These are phyloP conservation scores for Cygnus olor DNA, from an alignment of 2,797 vertebrate species.

Conservation along the genomic window DNA sequence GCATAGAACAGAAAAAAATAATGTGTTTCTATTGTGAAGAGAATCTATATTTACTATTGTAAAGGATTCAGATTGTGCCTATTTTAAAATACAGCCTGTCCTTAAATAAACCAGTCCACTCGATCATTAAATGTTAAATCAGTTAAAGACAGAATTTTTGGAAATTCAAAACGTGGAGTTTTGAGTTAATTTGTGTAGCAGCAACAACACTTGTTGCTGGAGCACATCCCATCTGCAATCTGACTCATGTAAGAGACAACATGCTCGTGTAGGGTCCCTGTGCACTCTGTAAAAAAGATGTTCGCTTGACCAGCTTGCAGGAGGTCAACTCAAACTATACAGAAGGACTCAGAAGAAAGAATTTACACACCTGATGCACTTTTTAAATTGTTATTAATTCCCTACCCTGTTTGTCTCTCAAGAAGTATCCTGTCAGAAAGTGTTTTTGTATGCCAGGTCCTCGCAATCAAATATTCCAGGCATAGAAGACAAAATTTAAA, in stretches of 20 bases:
- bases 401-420: neutral
- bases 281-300: neutral
- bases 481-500: neutral
- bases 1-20: neutral
- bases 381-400: neutral
- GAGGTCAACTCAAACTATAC: neutral
- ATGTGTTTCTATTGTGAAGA: neutral
- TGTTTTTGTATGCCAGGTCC: too few species aligned
- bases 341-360: neutral
- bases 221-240: neutral
- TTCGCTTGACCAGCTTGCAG: neutral
- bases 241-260: fast-evolving
- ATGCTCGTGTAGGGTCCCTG: fast-evolving
- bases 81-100: neutral
- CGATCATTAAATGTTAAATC: neutral
- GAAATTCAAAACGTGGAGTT: neutral
- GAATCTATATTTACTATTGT: neutral
- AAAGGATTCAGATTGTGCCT: neutral
- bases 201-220: neutral
- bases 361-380: neutral
- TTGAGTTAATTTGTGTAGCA: neutral
- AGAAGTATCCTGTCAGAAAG: neutral
- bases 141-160: neutral
- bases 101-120: neutral
- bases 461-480: neutral